These are phyloP conservation scores for Nymphalis polychloros DNA, from an alignment of 2,888 invertebrate genomes.

Conservation along the genomic window DNA sequence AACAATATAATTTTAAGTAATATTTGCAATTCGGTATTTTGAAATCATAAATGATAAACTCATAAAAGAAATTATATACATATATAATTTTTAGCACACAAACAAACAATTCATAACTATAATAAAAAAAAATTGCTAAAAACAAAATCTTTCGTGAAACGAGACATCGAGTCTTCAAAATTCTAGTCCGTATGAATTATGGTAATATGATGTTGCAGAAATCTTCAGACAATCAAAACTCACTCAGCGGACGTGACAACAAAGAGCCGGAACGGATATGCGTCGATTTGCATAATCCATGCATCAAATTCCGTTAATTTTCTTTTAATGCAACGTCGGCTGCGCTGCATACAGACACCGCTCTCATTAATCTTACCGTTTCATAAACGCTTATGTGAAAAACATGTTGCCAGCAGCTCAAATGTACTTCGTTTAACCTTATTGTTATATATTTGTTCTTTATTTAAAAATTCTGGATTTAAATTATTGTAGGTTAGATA, in stretches of 20 bases:
- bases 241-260: conserved; percentile 63
- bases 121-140: not conserved
- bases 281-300: conserved; percentile 76
- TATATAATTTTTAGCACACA: not conserved
- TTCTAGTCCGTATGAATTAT: not conserved
- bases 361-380: conserved; percentile 35
- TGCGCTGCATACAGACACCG: conserved; percentile 46
- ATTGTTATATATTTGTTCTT: not conserved
- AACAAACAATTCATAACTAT: not conserved
- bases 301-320: conserved; percentile 79
- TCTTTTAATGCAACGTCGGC: conserved; percentile 70
- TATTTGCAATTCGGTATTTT: too few relatives aligned
- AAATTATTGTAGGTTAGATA: not conserved
- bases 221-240: conserved; percentile 18
- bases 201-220: conserved; percentile 8
- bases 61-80: too few relatives aligned
- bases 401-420: conserved; percentile 12
- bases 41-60: too few relatives aligned
- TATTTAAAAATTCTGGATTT: conserved; percentile 1
- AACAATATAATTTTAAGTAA: too few relatives aligned
- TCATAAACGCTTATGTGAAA: conserved; percentile 14
- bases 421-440: not conserved
- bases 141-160: not conserved
- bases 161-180: not conserved
- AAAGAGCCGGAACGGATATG: conserved; percentile 68